Evolutionary conservation across 2,113 vertebrate genomes (phyloP), one percentile per base, ranked within the genome.

Genomic region (Odontesthes bonariensis): DNA sequence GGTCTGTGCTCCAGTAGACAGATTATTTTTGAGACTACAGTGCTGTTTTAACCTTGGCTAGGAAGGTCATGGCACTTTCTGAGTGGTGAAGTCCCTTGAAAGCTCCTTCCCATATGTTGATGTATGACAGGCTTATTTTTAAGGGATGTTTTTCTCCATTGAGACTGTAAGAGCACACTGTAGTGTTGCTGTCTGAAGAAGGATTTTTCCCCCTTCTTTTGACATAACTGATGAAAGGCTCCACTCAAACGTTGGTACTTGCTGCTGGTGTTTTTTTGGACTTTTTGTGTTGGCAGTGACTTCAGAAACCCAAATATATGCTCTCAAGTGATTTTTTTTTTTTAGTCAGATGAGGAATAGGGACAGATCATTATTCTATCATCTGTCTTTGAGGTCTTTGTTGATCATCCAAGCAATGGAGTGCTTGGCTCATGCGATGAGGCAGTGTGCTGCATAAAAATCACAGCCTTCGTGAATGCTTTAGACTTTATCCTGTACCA

Each of bases 1-100:
- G 66, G 71, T 67, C 67, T 69, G 60, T 69, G 72, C 62, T 77
- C 53, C 62, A 33, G 59, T 56, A 77, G 86, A 86, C 63, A 82
- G 78, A 80, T 81, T 77, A 77, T 85, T 79, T 69, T 73, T 61
- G 76, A 84, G 72, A 72, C 73, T 66, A 75, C 70, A 54, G 54
- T 68, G 70, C 82, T 82, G 86, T 69, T 89, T 87, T 89, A 91
- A 89, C 91, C 86, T 91, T 90, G 88, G 65, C 68, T 49, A 11
- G 20, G 71, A 74, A 85, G 88, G 84, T 84, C 78, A 53, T 17
- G 47, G 77, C 80, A 71, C 88, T 84, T 83, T 71, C 83, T 77
- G 86, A 81, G 76, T 73, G 84, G 32, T 46, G 44, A 84, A 75
- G 82, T 91, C 85, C 82, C 83, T 38, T 86, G 75, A 86, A 91